A percentile compares a stretch with the other conserved stretches of the same genome.
Evolutionary conservation across 92 coral and sea anemone species (phyloP).

Genomic region (Nematostella vectensis): DNA sequence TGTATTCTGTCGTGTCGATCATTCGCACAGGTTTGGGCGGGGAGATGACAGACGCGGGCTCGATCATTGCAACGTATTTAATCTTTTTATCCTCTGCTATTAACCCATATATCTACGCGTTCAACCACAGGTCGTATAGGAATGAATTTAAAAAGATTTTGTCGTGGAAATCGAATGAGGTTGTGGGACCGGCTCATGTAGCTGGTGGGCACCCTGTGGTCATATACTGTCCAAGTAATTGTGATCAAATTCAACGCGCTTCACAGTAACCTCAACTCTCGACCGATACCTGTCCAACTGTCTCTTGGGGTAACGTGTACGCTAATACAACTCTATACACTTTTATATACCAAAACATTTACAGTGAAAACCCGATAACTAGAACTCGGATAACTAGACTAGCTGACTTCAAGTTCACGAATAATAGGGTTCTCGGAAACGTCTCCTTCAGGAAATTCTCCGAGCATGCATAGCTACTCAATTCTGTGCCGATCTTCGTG

Average conservation of each 20-base stretch:
- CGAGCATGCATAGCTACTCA: no score
- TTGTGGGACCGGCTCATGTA: conserved; percentile 1
- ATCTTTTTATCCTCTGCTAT: conserved; percentile 25
- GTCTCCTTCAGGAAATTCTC: no score
- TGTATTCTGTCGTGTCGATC: conserved; percentile 18
- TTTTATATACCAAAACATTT: no score
- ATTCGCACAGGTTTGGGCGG: conserved; percentile 11
- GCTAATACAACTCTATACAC: no score
- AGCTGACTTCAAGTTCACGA: no score
- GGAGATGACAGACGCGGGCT: conserved; percentile 9
- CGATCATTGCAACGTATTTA: conserved; percentile 21
- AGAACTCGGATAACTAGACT: no score
- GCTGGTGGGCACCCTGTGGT: not conserved
- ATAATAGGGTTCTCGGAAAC: no score
- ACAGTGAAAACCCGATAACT: no score
- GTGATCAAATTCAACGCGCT: not conserved
- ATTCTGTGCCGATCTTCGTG: no score
- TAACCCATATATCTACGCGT: conserved; percentile 28
- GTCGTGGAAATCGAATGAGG: not conserved
- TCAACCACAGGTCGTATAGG: conserved; percentile 17
- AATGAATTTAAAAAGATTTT: conserved; percentile 22
- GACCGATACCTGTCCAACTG: no score
- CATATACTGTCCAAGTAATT: not conserved
- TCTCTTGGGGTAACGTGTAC: no score
- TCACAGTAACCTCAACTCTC: no score